Conservation (phyloP, 2,797 vertebrate species). For the Oryzias sinensis region DNA sequence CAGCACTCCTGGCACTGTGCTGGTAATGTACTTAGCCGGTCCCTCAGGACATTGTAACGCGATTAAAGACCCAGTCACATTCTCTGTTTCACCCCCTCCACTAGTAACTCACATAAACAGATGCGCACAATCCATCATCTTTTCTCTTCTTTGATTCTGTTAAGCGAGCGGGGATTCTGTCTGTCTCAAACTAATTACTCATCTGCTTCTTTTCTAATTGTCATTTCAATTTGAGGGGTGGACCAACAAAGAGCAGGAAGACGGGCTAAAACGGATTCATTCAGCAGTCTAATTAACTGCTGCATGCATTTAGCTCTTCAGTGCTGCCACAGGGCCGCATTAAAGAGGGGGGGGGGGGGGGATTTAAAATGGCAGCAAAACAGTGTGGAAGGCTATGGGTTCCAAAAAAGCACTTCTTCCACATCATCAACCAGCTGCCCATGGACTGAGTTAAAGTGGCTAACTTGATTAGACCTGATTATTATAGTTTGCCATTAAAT, state of each 20-base stretch:
- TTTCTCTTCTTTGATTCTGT: conserved; percentile 49
- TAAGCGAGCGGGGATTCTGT: conserved; percentile 54
- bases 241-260: conserved; percentile 57
- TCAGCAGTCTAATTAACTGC: conserved; percentile 57
- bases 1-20: conserved; percentile 38
- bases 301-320: conserved; percentile 37
- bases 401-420: conserved; percentile 29
- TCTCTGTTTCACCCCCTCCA: conserved; percentile 21
- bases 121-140: conserved; percentile 50
- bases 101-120: conserved; percentile 26
- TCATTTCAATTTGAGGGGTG: conserved; percentile 58
- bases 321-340: conserved; percentile 9
- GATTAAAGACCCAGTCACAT: conserved; percentile 49
- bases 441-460: conserved; percentile 38
- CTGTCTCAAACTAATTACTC: conserved; percentile 67
- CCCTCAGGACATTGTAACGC: conserved; percentile 51
- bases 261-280: conserved; percentile 49
- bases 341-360: background rate
- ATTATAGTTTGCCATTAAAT: conserved; percentile 43
- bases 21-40: conserved; percentile 50
- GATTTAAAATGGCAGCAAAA: conserved; percentile 31
- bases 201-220: conserved; percentile 50
- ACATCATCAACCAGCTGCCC: conserved; percentile 37
- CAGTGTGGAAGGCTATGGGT: conserved; percentile 26
- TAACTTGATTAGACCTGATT: conserved; percentile 51